These are phyloP conservation scores for Budorcas taxicolor DNA, from an alignment of 2,113 vertebrate genomes.

Conservation along the genomic window DNA sequence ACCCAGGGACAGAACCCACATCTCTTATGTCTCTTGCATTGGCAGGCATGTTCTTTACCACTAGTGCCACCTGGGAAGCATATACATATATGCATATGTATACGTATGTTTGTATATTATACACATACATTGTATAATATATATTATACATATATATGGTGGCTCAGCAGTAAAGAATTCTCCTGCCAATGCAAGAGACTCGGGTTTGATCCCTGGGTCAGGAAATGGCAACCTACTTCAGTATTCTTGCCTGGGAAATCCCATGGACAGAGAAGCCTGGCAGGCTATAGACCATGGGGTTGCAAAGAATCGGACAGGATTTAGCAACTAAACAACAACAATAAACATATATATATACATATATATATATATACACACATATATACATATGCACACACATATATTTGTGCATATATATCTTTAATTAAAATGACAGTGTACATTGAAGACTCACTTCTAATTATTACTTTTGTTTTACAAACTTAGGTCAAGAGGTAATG, in stretches of 20 bases:
- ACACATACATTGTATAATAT: background rate
- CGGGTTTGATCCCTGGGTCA: background rate
- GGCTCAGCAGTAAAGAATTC: background rate
- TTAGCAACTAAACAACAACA: background rate
- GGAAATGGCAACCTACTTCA: background rate
- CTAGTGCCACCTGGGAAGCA: background rate
- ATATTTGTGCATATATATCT: background rate
- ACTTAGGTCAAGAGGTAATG: constrained; percentile 53
- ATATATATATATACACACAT: accelerated
- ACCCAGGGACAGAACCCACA: background rate
- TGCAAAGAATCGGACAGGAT: background rate
- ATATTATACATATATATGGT: background rate
- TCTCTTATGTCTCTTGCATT: background rate
- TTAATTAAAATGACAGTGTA: constrained; percentile 49
- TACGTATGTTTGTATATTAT: background rate
- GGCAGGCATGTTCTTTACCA: background rate
- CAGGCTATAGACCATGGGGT: background rate
- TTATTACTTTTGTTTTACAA: constrained; percentile 62
- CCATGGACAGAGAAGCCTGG: background rate
- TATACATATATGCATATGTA: too few relatives aligned
- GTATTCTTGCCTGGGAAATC: background rate
- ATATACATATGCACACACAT: background rate
- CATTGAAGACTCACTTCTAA: constrained; percentile 47
- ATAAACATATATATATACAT: background rate
- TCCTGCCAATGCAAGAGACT: background rate